Evolutionary conservation across 1,140 invertebrate species (phyloP).

Genomic region (Sweltsa coloradensis): DNA sequence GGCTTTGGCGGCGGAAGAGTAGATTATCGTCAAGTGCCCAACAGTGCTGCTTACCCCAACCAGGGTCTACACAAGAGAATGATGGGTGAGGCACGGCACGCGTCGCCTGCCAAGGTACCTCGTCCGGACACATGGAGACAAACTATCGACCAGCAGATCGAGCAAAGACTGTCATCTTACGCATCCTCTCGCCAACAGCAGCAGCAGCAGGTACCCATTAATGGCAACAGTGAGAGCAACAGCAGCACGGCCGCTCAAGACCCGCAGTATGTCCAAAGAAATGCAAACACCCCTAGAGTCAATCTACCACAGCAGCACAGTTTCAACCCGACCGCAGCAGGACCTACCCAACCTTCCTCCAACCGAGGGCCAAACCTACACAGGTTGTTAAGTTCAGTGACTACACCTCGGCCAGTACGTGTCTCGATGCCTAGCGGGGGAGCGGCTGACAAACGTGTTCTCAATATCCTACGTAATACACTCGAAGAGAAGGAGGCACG

Average conservation of each 20-base stretch:
- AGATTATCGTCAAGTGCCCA: background rate
- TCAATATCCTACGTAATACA: constrained; percentile 52
- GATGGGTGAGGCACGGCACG: constrained; percentile 7
- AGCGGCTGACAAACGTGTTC: constrained; percentile 49
- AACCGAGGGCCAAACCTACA: too few species aligned
- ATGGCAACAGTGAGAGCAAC: constrained; percentile 10
- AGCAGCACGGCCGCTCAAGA: too few species aligned
- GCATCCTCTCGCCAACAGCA: constrained; percentile 13
- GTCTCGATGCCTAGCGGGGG: too few species aligned
- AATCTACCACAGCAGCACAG: too few species aligned
- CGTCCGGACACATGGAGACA: constrained; percentile 38
- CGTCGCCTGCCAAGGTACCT: constrained; percentile 31
- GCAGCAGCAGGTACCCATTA: constrained; percentile 14
- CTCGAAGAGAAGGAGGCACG: constrained; percentile 49
- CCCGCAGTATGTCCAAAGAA: too few species aligned
- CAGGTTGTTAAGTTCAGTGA: too few species aligned
- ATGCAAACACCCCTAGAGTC: too few species aligned
- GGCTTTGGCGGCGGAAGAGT: background rate
- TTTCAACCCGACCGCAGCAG: too few species aligned
- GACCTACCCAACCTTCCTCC: too few species aligned
- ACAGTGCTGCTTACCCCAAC: background rate
- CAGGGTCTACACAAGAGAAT: background rate
- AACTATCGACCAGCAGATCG: constrained; percentile 39
- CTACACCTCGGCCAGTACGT: too few species aligned
- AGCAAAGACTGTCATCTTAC: constrained; percentile 30